phyloP scores from a whole-genome alignment of 1,140 invertebrate genomes.

The Bombus huntii region DNA sequence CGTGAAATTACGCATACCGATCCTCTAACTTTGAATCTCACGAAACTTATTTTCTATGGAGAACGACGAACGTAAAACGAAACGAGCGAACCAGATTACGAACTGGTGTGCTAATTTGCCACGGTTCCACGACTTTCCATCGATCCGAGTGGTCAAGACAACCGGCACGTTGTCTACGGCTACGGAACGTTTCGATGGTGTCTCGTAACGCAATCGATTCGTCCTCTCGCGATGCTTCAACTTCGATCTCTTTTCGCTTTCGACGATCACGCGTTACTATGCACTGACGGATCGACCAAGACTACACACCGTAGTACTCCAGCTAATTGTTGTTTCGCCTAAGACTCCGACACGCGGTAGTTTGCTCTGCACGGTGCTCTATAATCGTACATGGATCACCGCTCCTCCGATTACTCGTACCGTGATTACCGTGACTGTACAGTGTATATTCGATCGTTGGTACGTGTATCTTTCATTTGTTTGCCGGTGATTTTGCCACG shows the following conservation, averaged over 20 bases:
- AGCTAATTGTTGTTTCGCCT: background rate
- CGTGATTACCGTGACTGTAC: no score
- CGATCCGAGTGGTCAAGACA: background rate
- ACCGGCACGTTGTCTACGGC: background rate
- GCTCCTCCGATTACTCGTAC: background rate
- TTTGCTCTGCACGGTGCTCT: no score
- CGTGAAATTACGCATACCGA: background rate
- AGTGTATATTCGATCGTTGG: no score
- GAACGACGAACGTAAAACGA: background rate
- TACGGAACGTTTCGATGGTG: no score
- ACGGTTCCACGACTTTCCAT: slow-evolving; percentile 1
- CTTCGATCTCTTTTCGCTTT: background rate
- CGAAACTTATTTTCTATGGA: background rate
- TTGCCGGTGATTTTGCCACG: background rate
- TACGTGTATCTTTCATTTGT: background rate
- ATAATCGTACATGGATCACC: background rate
- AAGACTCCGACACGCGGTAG: background rate
- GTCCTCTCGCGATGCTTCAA: no score
- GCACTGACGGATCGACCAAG: background rate
- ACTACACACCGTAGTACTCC: background rate
- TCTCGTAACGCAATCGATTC: no score
- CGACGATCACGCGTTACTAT: background rate
- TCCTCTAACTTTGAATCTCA: accelerated
- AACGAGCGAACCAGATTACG: background rate
- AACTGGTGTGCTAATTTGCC: background rate